Conservation (phyloP, 2,113 vertebrate species). For the Labeo rohita region DNA sequence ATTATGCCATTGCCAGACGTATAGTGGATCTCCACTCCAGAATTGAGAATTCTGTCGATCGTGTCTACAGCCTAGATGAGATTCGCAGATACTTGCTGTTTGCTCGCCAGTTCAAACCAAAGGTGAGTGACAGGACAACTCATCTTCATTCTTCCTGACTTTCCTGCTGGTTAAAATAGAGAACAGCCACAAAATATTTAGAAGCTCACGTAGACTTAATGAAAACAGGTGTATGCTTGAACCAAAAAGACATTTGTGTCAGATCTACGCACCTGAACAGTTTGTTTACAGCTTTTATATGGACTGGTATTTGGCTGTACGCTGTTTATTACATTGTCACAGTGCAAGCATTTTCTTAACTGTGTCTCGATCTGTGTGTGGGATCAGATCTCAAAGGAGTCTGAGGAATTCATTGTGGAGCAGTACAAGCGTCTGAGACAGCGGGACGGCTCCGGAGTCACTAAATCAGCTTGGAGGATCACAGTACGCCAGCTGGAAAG, state of each 20-base stretch:
- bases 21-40: conserved; percentile 96
- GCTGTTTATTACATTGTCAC: not conserved
- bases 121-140: conserved; percentile 75
- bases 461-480: conserved; percentile 95
- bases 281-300: not conserved
- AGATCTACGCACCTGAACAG: not conserved
- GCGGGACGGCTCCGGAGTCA: conserved; percentile 87
- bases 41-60: conserved; percentile 90
- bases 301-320: not conserved
- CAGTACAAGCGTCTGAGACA: conserved; percentile 96
- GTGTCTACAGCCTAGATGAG: conserved; percentile 93
- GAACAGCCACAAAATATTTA: not conserved
- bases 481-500: conserved; percentile 96
- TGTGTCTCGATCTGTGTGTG: not conserved
- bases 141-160: not conserved
- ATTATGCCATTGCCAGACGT: conserved; percentile 96
- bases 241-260: not conserved
- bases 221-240: not conserved
- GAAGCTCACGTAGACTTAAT: not conserved
- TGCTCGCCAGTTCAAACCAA: conserved; percentile 97
- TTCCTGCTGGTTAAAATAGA: not conserved
- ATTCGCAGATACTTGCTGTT: conserved; percentile 96
- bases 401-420: conserved; percentile 97
- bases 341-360: not conserved
- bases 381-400: conserved; percentile 93